A percentile compares a stretch with the other conserved stretches of the same genome.
Evolutionary conservation across 2,113 vertebrate species (phyloP).

Genomic region (Pitta sordida): DNA sequence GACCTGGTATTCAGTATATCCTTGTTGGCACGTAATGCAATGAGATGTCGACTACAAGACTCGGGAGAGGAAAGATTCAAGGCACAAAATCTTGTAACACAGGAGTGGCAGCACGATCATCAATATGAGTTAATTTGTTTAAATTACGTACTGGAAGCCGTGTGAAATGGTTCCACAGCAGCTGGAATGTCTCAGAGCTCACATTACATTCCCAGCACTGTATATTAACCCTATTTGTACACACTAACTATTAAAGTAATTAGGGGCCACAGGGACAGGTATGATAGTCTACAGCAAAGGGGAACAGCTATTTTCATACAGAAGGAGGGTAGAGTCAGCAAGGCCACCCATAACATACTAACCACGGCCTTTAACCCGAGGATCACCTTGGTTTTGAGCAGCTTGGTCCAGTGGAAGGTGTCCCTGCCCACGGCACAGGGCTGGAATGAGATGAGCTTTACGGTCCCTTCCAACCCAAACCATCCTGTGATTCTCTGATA

Average conservation of each 20-base stretch:
- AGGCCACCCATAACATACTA: fast-evolving
- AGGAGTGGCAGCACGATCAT: fast-evolving
- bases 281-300: too few relatives aligned
- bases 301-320: neutral
- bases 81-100: neutral
- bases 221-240: neutral
- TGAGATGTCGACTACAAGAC: neutral
- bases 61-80: fast-evolving
- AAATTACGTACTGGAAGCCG: neutral
- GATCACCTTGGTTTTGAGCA: neutral
- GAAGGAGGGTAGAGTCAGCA: neutral
- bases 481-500: neutral
- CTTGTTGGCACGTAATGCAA: neutral
- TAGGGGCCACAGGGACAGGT: neutral
- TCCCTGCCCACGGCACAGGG: fast-evolving
- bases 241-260: neutral
- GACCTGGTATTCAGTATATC: neutral
- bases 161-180: neutral
- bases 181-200: neutral
- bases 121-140: neutral
- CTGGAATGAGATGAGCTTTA: neutral
- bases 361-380: neutral
- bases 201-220: neutral
- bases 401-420: neutral
- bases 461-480: neutral